Percentiles rank a stretch among this genome's conserved stretches.
phyloP scores from a whole-genome alignment of 1,140 invertebrate species.

The Hycleus phaleratus region DNA sequence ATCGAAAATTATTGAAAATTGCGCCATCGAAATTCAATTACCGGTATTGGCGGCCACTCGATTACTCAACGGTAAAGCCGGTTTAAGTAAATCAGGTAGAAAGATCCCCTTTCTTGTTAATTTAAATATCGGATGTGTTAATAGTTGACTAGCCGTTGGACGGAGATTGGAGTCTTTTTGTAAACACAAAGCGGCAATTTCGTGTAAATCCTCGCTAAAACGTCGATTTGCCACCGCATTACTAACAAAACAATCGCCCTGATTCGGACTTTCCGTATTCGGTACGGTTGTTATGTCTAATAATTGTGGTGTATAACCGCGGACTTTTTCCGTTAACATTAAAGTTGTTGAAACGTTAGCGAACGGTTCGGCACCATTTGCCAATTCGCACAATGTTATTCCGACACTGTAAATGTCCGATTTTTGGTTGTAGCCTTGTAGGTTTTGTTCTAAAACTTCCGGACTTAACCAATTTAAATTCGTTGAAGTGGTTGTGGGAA shows the following conservation, averaged over 20 bases:
- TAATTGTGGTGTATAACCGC: slow-evolving; percentile 67
- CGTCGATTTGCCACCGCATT: slow-evolving; percentile 43
- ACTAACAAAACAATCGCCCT: slow-evolving; percentile 27
- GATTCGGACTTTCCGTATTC: slow-evolving; percentile 42
- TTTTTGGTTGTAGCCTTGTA: slow-evolving; percentile 74
- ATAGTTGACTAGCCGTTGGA: slow-evolving; percentile 55
- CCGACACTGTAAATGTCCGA: slow-evolving; percentile 89
- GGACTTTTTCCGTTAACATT: slow-evolving; percentile 84
- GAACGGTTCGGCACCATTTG: slow-evolving; percentile 83
- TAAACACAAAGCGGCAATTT: slow-evolving; percentile 63
- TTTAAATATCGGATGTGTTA: slow-evolving; percentile 72
- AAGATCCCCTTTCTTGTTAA: slow-evolving; percentile 43
- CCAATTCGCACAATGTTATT: slow-evolving; percentile 80
- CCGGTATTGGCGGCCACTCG: slow-evolving; percentile 39
- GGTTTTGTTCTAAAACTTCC: slow-evolving; percentile 85
- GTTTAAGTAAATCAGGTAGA: slow-evolving; percentile 46
- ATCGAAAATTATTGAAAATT: slow-evolving; percentile 2
- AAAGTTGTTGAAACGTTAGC: slow-evolving; percentile 71
- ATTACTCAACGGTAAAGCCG: slow-evolving; percentile 46
- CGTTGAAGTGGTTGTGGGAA: slow-evolving; percentile 58
- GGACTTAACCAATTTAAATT: slow-evolving; percentile 85
- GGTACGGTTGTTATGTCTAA: slow-evolving; percentile 69
- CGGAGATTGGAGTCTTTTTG: slow-evolving; percentile 56
- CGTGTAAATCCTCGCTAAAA: slow-evolving; percentile 68
- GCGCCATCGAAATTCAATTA: slow-evolving; percentile 20